Conservation (phyloP, 2,888 invertebrate genomes). For the Nomada ruficornis region DNA sequence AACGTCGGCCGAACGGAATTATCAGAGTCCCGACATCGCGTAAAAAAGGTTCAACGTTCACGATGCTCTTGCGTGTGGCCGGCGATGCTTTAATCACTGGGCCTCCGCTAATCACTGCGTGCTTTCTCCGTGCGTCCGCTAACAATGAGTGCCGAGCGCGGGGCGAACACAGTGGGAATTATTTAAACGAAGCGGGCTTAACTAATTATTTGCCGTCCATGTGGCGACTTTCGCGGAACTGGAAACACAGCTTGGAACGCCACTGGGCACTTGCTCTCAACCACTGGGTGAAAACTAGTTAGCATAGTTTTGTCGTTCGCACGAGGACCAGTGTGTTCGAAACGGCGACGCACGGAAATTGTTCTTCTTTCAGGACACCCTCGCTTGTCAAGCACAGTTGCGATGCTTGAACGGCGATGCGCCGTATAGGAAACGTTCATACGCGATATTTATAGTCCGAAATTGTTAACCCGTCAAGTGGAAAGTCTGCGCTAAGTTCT, state of each 20-base stretch:
- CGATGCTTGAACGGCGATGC: background rate
- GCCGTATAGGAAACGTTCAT: background rate
- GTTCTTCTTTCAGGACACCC: background rate
- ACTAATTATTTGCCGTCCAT: slow-evolving; percentile 42
- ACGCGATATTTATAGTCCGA: slow-evolving; percentile 1
- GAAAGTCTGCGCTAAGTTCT: background rate
- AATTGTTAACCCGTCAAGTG: background rate
- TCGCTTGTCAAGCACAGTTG: background rate
- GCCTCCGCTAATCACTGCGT: slow-evolving; percentile 58
- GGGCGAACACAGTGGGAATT: slow-evolving; percentile 58
- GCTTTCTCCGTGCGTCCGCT: slow-evolving; percentile 61
- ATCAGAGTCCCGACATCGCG: background rate
- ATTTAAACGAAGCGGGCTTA: slow-evolving; percentile 55
- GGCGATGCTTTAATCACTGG: slow-evolving; percentile 55
- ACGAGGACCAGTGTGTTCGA: background rate
- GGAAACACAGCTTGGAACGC: background rate
- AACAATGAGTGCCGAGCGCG: slow-evolving; percentile 58
- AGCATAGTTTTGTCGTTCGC: slow-evolving; percentile 43
- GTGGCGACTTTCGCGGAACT: slow-evolving; percentile 32
- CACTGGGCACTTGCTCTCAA: slow-evolving; percentile 28
- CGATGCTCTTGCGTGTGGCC: background rate
- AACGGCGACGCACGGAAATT: slow-evolving; percentile 20
- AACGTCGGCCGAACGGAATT: background rate
- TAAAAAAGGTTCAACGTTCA: slow-evolving; percentile 7
- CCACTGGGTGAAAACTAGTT: slow-evolving; percentile 42